phyloP scores from a whole-genome alignment of 2,797 vertebrate genomes.

The Oophaga sylvatica region DNA sequence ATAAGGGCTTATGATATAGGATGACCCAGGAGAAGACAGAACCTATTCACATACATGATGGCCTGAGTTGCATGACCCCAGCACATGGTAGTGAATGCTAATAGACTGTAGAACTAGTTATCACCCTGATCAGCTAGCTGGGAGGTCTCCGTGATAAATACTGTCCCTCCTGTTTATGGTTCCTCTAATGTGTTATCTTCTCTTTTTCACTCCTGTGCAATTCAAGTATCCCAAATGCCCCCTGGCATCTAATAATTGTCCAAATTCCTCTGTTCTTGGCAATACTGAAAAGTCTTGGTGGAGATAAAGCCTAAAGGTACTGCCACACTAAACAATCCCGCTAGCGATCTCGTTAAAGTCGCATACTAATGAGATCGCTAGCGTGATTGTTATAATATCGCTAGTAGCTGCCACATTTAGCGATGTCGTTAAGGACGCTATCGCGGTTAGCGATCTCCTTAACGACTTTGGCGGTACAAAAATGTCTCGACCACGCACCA shows the following conservation, averaged over 20 bases:
- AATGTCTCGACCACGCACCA: too few relatives aligned
- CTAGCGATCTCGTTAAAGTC: too few relatives aligned
- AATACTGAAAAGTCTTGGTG: background rate
- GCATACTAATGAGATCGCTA: too few relatives aligned
- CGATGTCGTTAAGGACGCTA: too few relatives aligned
- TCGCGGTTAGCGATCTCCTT: too few relatives aligned
- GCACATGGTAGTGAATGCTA: background rate
- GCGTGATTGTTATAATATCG: too few relatives aligned
- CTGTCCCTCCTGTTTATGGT: slow-evolving; percentile 10
- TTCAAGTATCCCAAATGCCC: background rate
- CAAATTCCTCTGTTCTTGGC: too few relatives aligned
- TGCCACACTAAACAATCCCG: too few relatives aligned
- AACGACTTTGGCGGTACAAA: too few relatives aligned
- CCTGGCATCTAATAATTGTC: background rate
- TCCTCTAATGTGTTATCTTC: background rate
- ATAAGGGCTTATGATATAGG: background rate
- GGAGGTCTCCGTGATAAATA: background rate
- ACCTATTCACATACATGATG: background rate
- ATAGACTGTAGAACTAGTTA: background rate
- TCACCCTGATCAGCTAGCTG: background rate
- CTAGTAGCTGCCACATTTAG: too few relatives aligned
- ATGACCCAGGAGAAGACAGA: background rate
- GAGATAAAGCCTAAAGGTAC: background rate
- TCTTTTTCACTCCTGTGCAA: background rate
- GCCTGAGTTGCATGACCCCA: background rate